These are phyloP conservation scores for Passer domesticus DNA, from an alignment of 2,113 vertebrate species.

Conservation along the genomic window DNA sequence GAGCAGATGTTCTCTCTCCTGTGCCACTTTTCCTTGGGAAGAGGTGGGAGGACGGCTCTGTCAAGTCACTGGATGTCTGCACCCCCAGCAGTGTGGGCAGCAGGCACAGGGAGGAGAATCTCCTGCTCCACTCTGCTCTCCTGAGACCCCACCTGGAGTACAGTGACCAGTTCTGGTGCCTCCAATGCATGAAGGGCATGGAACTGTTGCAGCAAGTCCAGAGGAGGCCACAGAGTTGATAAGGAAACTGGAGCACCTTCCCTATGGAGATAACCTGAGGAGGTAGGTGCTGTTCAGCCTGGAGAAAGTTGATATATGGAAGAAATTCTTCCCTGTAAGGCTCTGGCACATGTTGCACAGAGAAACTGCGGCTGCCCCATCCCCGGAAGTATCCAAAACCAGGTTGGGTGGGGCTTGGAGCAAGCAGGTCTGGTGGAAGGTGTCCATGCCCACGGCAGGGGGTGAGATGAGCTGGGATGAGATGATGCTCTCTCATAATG, in stretches of 20 bases:
- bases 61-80: background rate
- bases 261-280: rapidly evolving
- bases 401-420: background rate
- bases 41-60: background rate
- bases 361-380: background rate
- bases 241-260: background rate
- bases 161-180: background rate
- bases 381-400: background rate
- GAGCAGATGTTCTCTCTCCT: background rate
- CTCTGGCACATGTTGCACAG: background rate
- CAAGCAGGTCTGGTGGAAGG: background rate
- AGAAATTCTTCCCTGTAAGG: background rate
- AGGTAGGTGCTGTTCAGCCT: background rate
- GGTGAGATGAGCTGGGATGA: background rate
- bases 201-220: background rate
- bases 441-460: background rate
- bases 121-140: background rate
- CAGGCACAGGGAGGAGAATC: background rate
- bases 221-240: background rate
- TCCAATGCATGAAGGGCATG: background rate
- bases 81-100: background rate
- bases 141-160: background rate
- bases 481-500: background rate
- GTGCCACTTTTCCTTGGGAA: background rate
- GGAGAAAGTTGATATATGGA: background rate